These are phyloP conservation scores for Rhinogobius similis DNA, from an alignment of 2,113 vertebrate species.

Conservation along the genomic window DNA sequence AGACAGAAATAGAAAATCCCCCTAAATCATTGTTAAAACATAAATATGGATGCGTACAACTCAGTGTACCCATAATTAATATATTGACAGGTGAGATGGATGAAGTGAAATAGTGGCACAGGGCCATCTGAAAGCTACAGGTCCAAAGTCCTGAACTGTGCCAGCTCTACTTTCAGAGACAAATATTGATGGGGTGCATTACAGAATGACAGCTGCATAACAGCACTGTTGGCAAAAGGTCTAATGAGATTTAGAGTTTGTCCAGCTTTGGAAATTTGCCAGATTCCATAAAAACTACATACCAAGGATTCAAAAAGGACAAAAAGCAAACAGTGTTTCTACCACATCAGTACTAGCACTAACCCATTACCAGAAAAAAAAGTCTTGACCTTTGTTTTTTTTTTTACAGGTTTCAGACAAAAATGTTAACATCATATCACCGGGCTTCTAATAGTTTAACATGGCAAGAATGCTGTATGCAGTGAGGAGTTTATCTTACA, in stretches of 20 bases:
- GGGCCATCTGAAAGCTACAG: no score
- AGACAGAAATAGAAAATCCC: not conserved
- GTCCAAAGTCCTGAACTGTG: no score
- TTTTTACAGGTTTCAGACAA: not conserved
- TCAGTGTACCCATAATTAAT: not conserved
- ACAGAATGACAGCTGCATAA: not conserved
- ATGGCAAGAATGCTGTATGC: not conserved
- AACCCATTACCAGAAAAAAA: no score
- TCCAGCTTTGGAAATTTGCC: not conserved
- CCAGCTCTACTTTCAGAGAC: constrained; percentile 2
- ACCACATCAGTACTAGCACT: not conserved
- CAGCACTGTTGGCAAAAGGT: not conserved
- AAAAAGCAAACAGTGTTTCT: not conserved
- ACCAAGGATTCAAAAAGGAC: not conserved
- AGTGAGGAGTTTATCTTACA: not conserved
- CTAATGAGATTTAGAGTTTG: constrained; percentile 1
- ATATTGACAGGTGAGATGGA: constrained; percentile 1
- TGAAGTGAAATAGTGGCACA: not conserved
- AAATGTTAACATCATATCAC: not conserved
- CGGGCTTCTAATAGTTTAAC: not conserved
- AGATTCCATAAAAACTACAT: not conserved
- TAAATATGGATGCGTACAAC: not conserved
- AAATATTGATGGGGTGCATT: constrained; percentile 1
- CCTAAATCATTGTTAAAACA: not conserved
- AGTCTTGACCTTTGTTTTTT: no score